A percentile compares a stretch with the other conserved stretches of the same genome.
phyloP scores from a whole-genome alignment of 1,140 invertebrate species.

The Macrosteles quadrilineatus region DNA sequence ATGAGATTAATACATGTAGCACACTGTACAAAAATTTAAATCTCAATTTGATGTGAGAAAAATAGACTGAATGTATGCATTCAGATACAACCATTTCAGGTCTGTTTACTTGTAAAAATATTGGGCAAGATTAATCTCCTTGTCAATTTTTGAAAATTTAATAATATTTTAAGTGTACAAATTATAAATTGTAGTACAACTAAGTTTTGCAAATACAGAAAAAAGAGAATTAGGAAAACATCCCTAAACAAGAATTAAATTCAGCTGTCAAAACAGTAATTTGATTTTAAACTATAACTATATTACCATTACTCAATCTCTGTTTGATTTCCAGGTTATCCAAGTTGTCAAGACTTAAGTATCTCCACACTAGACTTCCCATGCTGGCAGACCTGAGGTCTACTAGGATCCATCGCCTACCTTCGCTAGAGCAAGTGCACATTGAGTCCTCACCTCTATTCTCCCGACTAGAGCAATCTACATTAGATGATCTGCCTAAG shows the following conservation, averaged over 20 bases:
- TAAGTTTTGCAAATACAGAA: too few species aligned
- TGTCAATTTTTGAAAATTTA: too few species aligned
- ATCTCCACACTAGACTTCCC: constrained; percentile 61
- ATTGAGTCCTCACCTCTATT: constrained; percentile 68
- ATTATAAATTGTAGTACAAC: too few species aligned
- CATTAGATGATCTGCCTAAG: constrained; percentile 72
- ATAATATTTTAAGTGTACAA: too few species aligned
- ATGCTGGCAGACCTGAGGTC: constrained; percentile 68
- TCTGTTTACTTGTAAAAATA: neutral
- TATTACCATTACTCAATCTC: too few species aligned
- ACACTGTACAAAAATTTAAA: constrained; percentile 49
- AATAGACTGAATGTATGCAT: neutral
- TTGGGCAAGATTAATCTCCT: too few species aligned
- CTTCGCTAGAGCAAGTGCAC: constrained; percentile 72
- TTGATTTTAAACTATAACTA: too few species aligned
- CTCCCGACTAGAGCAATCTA: constrained; percentile 65
- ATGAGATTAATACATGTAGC: too few species aligned
- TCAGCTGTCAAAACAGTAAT: too few species aligned
- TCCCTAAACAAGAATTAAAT: too few species aligned
- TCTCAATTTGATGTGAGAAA: neutral
- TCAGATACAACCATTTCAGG: neutral
- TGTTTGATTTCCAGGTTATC: neutral
- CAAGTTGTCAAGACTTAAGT: constrained; percentile 56
- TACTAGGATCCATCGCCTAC: constrained; percentile 69
- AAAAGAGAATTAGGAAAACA: too few species aligned